Base-by-base conservation (phyloP, 2,888 invertebrate genomes). In the Trichogramma evanescens region DNA sequence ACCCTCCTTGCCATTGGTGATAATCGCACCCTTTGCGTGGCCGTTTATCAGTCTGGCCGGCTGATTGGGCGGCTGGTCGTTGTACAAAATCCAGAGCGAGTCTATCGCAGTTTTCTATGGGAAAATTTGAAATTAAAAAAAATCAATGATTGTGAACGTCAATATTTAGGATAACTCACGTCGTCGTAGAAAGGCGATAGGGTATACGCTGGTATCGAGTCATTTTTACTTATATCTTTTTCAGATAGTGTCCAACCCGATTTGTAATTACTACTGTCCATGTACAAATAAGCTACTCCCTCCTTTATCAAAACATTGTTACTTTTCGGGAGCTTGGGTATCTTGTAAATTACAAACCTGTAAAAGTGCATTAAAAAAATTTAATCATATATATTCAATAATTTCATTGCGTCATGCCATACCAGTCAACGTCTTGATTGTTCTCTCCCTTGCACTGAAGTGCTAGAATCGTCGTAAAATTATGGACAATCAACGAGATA, bases 21-120 rank as follows among this genome's bases (percentile, higher is more conserved):
- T 79, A 5, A 94, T 80, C 0, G 90, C 86, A n/a, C 96, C 96
- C 80, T 97, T 96, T 0, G 93, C 87, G 71, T 97, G 96, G 0
- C 95, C 95, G 66, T 84, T 85, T 8, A 79, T 81, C 0, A 80
- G 74, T 5, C 51, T 63, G 55, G 82, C 79, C 8, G 81, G 72
- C 26, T 82, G 81, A 56, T 86, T 81, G 4, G 94, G 93, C 1
- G 87, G 85, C 74, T 94, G 88, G 75, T 96, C 95, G 74, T 95
- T 97, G 80, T 96, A 96, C 58, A 93, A 80, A 26, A 91, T 70
- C 74, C 84, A 83, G 50, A 77, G 66, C 10, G 64, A 63, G 6
- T 58, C 51, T 6, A 56, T 10, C 13, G 65, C 50, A 50, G 57
- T 61, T 39, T 60, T 49, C 63, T 60, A 6, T 9, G 48, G 58